Conservation (phyloP, 2,113 vertebrate species). For the Cavia porcellus region DNA sequence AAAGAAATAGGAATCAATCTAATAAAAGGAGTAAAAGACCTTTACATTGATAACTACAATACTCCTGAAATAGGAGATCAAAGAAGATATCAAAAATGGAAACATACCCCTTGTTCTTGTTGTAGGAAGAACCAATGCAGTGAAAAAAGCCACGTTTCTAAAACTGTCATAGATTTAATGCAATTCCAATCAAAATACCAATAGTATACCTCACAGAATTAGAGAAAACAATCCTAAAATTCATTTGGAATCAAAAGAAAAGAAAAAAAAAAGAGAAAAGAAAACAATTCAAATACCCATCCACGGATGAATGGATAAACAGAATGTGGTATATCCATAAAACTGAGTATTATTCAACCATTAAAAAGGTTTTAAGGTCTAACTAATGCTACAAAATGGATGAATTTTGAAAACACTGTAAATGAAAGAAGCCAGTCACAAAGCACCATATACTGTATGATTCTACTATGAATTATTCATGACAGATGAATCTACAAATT, state of each 20-base stretch:
- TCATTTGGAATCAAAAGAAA: background rate
- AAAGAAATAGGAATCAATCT: background rate
- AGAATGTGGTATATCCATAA: conserved; percentile 3
- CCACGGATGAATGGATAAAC: conserved; percentile 22
- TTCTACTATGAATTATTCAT: background rate
- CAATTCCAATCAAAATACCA: background rate
- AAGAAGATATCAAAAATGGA: background rate
- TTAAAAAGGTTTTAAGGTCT: conserved; percentile 42
- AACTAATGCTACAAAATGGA: background rate
- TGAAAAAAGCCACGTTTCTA: background rate
- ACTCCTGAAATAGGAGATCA: background rate
- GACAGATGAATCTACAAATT: background rate
- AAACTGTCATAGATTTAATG: background rate
- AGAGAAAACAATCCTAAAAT: background rate
- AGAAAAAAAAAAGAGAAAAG: background rate
- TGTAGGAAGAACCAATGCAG: background rate
- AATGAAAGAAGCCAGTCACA: background rate
- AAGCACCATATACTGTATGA: background rate
- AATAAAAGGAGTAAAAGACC: background rate
- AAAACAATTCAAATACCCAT: conserved; percentile 2
- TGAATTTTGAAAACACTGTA: conserved; percentile 19
- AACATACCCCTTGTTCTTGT: background rate
- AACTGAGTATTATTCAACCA: conserved; percentile 19
- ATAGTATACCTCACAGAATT: background rate
- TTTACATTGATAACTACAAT: background rate